Percentiles rank a stretch among this genome's conserved stretches.
Conservation (phyloP, 1,140 invertebrate genomes). For the Ooceraea biroi region DNA sequence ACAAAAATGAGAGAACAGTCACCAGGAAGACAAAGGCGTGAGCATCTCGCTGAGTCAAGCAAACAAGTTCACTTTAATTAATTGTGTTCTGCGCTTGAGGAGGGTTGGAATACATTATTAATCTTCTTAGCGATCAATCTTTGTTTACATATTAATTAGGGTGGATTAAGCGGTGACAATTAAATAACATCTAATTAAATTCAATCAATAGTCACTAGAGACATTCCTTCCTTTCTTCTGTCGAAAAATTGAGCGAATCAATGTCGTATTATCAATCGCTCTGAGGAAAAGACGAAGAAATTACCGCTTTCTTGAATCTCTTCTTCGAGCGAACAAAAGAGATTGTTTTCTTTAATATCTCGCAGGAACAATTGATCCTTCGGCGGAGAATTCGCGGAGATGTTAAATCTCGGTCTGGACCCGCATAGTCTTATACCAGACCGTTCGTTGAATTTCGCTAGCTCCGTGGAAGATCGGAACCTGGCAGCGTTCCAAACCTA, state of each 20-base stretch:
- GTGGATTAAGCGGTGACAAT: background rate
- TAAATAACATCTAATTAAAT: conserved; percentile 20
- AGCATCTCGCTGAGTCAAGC: too few species aligned
- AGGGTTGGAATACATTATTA: too few species aligned
- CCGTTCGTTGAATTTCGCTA: conserved; percentile 76
- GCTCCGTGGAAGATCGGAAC: conserved; percentile 65
- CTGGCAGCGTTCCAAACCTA: conserved; percentile 73
- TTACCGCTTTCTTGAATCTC: conserved; percentile 5
- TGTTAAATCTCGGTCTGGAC: conserved; percentile 56
- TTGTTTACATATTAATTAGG: conserved; percentile 29
- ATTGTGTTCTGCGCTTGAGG: too few species aligned
- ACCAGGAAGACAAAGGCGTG: too few species aligned
- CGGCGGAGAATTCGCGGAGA: conserved; percentile 53
- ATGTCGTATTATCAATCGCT: conserved; percentile 18
- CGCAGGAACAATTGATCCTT: conserved; percentile 33
- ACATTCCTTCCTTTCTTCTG: background rate
- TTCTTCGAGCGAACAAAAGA: background rate
- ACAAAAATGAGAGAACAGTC: too few species aligned
- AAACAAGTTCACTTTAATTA: too few species aligned
- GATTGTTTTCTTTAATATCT: conserved; percentile 24
- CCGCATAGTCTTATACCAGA: conserved; percentile 59
- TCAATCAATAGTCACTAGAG: conserved; percentile 6
- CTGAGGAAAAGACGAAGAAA: background rate
- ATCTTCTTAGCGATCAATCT: too few species aligned
- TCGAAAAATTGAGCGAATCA: background rate